These are phyloP conservation scores for Calidris pygmaea DNA, from an alignment of 2,113 vertebrate genomes.

Conservation along the genomic window DNA sequence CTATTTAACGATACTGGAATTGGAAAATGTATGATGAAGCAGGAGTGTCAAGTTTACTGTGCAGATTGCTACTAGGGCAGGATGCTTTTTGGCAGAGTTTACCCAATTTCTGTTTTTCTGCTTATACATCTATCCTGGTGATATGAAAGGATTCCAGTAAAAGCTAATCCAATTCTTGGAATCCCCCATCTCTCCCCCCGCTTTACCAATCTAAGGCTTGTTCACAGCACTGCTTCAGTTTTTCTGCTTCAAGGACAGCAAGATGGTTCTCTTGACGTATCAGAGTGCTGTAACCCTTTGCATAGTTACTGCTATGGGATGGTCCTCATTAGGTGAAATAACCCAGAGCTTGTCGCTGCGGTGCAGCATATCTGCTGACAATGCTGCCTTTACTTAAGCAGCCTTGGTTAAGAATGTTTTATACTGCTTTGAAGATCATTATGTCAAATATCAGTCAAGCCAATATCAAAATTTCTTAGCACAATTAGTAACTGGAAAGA, in stretches of 20 bases:
- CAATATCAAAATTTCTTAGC: neutral
- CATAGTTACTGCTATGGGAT: neutral
- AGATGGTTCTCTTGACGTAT: neutral
- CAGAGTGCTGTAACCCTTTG: neutral
- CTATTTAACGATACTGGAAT: conserved; percentile 43
- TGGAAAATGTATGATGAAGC: conserved; percentile 48
- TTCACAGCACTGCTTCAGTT: neutral
- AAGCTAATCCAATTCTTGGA: conserved; percentile 44
- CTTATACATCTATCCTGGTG: conserved; percentile 3
- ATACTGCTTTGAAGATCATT: conserved; percentile 44
- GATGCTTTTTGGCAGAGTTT: conserved; percentile 45
- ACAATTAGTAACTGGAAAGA: neutral
- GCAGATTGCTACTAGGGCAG: neutral
- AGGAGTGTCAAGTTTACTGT: conserved; percentile 30
- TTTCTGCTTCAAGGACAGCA: neutral
- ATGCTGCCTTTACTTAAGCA: neutral
- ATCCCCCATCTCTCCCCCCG: neutral
- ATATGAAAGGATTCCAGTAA: conserved; percentile 27
- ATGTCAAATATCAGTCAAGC: conserved; percentile 57
- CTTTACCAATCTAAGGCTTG: neutral
- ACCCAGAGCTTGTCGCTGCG: neutral
- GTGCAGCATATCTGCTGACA: neutral
- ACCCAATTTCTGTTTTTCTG: conserved; percentile 52
- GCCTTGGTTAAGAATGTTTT: conserved; percentile 3
- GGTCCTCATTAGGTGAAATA: conserved; percentile 41